These are phyloP conservation scores for Phaenicophaeus curvirostris DNA, from an alignment of 2,797 vertebrate genomes.

Conservation along the genomic window DNA sequence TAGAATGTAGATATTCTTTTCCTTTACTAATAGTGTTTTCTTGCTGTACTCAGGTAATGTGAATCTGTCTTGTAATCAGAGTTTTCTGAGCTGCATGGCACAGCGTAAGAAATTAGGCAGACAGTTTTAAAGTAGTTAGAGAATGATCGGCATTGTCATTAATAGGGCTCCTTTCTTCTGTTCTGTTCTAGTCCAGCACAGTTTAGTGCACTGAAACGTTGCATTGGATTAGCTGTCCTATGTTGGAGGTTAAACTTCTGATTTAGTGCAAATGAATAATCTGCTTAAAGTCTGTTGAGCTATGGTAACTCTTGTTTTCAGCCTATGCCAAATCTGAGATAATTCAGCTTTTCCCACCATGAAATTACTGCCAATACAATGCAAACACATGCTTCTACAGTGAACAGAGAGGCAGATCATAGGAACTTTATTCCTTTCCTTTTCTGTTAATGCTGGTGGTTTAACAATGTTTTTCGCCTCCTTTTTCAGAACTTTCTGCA, in stretches of 20 bases:
- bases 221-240: neutral
- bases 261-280: neutral
- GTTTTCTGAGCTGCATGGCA: neutral
- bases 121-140: neutral
- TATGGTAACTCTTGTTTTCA: neutral
- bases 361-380: neutral
- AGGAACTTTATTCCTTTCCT: neutral
- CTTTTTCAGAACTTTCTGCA: neutral
- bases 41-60: neutral
- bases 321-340: neutral
- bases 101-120: neutral
- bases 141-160: neutral
- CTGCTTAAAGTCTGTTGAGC: neutral
- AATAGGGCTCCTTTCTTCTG: neutral
- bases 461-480: neutral
- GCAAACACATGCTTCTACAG: neutral
- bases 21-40: neutral
- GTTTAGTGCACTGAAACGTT: neutral
- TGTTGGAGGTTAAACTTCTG: neutral
- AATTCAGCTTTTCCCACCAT: neutral
- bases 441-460: neutral
- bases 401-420: neutral
- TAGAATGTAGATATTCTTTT: neutral
- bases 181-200: neutral
- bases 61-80: neutral